These are phyloP conservation scores for Cheracebus regulus DNA, from an alignment of 2,797 vertebrate genomes.

Conservation along the genomic window DNA sequence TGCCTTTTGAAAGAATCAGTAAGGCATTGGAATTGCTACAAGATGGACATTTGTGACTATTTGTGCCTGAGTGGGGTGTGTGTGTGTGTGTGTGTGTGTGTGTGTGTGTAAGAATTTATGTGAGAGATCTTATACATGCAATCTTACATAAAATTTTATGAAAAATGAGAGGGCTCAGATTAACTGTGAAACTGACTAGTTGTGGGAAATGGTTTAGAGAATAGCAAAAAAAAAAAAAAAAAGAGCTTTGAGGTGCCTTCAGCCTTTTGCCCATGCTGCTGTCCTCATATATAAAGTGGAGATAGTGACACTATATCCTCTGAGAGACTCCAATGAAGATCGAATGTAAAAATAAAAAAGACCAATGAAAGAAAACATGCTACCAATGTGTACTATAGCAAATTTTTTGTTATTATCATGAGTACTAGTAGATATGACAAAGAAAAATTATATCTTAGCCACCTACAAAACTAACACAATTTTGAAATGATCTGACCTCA, in stretches of 20 bases:
- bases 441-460: background rate
- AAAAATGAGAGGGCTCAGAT: background rate
- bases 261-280: background rate
- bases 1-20: constrained; percentile 48
- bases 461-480: background rate
- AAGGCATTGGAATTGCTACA: constrained; percentile 11
- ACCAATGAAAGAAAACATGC: background rate
- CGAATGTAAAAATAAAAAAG: background rate
- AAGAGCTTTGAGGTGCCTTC: background rate
- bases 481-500: background rate
- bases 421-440: background rate
- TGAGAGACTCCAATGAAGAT: background rate
- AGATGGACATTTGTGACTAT: background rate
- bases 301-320: too few species aligned
- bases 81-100: background rate
- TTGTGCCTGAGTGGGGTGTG: background rate
- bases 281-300: background rate
- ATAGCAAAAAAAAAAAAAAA: too few species aligned
- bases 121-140: background rate
- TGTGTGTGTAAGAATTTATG: background rate
- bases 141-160: background rate
- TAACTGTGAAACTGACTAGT: background rate
- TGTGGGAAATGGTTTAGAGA: background rate
- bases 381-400: background rate
- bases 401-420: background rate